Evolutionary conservation across 2,113 vertebrate genomes (phyloP).

Genomic region (Podilymbus podiceps): DNA sequence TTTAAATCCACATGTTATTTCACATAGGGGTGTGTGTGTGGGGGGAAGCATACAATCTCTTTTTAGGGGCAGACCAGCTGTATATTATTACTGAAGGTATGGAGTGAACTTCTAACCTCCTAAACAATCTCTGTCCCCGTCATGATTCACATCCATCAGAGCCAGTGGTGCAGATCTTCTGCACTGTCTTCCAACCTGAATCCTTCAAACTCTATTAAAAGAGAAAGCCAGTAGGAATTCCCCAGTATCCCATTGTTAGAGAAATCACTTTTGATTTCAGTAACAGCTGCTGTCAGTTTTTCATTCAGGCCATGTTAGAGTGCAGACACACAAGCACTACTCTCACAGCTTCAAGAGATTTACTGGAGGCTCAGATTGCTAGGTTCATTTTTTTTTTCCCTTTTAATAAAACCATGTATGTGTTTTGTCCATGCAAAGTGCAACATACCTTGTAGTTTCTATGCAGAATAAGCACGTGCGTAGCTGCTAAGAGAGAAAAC

Average conservation of each 20-base stretch:
- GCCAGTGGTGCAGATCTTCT: background rate
- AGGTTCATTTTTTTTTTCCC: background rate
- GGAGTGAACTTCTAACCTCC: slow-evolving; percentile 43
- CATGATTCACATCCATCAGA: slow-evolving; percentile 19
- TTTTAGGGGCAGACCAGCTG: background rate
- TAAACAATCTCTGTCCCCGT: slow-evolving; percentile 25
- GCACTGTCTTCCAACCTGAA: slow-evolving; percentile 37
- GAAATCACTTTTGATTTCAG: slow-evolving; percentile 46
- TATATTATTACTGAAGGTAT: background rate
- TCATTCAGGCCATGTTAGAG: background rate
- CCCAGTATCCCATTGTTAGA: slow-evolving; percentile 5
- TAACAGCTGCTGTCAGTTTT: slow-evolving; percentile 49
- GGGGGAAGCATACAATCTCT: background rate
- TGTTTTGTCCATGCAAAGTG: background rate
- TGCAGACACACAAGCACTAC: background rate
- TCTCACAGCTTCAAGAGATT: background rate
- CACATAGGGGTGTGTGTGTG: background rate
- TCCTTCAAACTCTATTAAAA: slow-evolving; percentile 49
- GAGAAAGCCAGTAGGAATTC: slow-evolving; percentile 28
- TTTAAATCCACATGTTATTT: background rate
- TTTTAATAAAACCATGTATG: background rate
- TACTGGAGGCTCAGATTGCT: background rate
- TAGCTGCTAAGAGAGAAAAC: background rate
- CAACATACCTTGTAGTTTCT: background rate
- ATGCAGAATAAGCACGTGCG: background rate